A percentile compares a stretch with the other conserved stretches of the same genome.
Evolutionary conservation across 2,888 invertebrate species (phyloP).

Genomic region (Eristalinus sepulchralis): DNA sequence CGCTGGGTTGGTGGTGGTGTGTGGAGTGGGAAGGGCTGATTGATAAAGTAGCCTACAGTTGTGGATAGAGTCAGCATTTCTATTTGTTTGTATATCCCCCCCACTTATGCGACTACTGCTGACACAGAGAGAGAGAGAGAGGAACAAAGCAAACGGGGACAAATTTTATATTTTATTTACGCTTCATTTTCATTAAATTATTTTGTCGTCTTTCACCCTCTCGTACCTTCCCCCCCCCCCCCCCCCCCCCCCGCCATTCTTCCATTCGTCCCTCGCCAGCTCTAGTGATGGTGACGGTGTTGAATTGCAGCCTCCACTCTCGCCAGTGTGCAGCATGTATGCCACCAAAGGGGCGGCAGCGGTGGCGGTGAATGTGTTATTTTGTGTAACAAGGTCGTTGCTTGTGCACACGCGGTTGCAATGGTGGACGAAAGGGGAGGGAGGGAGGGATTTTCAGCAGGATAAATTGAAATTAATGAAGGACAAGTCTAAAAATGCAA

Average conservation of each 20-base stretch:
- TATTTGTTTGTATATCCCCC: background rate
- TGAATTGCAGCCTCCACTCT: background rate
- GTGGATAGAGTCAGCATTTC: background rate
- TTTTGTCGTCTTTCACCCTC: conserved; percentile 33
- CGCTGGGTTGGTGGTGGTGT: background rate
- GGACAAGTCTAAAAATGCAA: conserved; percentile 2
- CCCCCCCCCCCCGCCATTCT: too few species aligned
- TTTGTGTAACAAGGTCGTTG: conserved; percentile 43
- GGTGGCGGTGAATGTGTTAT: conserved; percentile 1
- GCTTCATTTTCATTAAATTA: conserved; percentile 60
- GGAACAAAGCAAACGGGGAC: conserved; percentile 4
- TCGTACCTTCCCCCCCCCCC: background rate
- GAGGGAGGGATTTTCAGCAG: background rate
- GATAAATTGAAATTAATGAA: conserved; percentile 3
- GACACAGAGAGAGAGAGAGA: background rate
- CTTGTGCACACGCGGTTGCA: background rate
- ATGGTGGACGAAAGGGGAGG: background rate
- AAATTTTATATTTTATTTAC: conserved; percentile 51
- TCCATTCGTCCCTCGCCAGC: background rate
- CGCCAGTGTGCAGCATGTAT: background rate
- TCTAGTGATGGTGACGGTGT: background rate
- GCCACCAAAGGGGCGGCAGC: background rate
- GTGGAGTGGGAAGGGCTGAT: background rate
- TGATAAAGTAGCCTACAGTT: conserved; percentile 32
- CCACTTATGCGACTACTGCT: conserved; percentile 1